These are phyloP conservation scores for Oeneis ivallda DNA, from an alignment of 2,888 invertebrate genomes.

Conservation along the genomic window DNA sequence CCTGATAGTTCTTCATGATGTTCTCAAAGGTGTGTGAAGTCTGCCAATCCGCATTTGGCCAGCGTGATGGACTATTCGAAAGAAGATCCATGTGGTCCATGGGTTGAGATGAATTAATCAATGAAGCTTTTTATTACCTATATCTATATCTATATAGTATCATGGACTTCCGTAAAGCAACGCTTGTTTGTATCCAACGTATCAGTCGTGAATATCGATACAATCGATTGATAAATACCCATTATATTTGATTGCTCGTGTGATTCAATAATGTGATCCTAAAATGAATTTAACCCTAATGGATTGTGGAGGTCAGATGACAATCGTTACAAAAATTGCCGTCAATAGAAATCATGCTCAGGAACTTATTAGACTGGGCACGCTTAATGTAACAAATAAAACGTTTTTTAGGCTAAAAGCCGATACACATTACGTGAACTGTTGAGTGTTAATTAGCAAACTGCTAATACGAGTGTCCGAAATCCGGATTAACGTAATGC, in stretches of 20 bases:
- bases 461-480: not conserved
- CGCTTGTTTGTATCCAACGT: not conserved
- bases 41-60: no score
- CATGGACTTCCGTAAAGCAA: no score
- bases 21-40: no score
- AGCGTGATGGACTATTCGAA: no score
- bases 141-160: no score
- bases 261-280: slow-evolving; percentile 22
- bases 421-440: not conserved
- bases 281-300: slow-evolving; percentile 34
- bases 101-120: no score
- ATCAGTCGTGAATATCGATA: not conserved
- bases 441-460: not conserved
- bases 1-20: no score
- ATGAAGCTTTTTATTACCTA: no score
- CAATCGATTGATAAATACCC: slow-evolving; percentile 5
- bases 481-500: not conserved
- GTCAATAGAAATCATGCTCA: slow-evolving; percentile 12
- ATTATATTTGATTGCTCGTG: not conserved
- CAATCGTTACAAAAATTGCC: slow-evolving; percentile 19
- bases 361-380: not conserved
- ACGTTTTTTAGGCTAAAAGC: not conserved
- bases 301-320: slow-evolving; percentile 27
- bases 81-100: no score
- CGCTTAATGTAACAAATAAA: not conserved